Conservation (phyloP, 2,888 invertebrate genomes). For the Trachelus stipa region DNA sequence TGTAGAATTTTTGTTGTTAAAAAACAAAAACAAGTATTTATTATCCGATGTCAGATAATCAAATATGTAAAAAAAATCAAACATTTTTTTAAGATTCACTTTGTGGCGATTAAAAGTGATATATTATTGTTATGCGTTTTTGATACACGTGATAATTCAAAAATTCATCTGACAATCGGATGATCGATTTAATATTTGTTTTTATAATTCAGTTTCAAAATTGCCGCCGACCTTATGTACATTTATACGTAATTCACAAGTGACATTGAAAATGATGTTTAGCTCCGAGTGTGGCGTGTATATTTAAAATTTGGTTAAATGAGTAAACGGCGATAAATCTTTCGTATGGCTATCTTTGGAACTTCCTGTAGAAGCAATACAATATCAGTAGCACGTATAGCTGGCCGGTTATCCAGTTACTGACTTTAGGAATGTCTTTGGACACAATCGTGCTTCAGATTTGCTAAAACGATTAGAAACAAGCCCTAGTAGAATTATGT, state of each 20-base stretch:
- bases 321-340: too few species aligned
- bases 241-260: too few species aligned
- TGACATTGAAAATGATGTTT: too few species aligned
- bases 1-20: not conserved
- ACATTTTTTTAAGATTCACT: not conserved
- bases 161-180: too few species aligned
- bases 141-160: not conserved
- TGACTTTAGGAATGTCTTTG: not conserved
- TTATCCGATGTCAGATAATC: not conserved
- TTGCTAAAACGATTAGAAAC: not conserved
- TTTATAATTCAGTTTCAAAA: too few species aligned
- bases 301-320: too few species aligned
- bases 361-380: conserved; percentile 1
- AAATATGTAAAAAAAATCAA: not conserved
- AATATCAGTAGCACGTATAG: conserved; percentile 10
- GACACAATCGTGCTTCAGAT: not conserved
- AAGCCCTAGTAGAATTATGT: not conserved
- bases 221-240: too few species aligned
- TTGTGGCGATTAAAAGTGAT: not conserved
- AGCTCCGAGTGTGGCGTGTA: too few species aligned
- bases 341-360: too few species aligned
- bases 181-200: too few species aligned
- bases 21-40: not conserved
- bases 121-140: not conserved
- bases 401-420: not conserved